phyloP scores from a whole-genome alignment of 2,113 vertebrate genomes.

The Plestiodon gilberti region DNA sequence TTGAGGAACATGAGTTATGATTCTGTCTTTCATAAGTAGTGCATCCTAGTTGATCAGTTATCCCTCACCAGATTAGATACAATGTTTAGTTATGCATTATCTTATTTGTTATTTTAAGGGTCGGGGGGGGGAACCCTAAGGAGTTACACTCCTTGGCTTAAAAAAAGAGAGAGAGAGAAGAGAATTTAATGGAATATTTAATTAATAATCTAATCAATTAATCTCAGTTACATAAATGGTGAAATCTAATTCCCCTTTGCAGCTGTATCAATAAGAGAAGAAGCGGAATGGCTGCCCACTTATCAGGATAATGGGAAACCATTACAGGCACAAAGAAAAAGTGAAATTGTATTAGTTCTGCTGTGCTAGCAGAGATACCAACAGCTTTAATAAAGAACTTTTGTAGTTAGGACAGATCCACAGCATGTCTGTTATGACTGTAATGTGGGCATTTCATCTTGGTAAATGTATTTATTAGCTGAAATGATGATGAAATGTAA shows the following conservation, averaged over 20 bases:
- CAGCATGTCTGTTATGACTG: constrained; percentile 6
- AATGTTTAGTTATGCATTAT: constrained; percentile 75
- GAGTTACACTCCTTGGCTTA: constrained; percentile 68
- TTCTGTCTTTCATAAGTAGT: constrained; percentile 37
- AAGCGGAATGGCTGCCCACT: constrained; percentile 71
- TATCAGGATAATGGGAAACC: constrained; percentile 68
- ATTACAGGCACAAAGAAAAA: constrained; percentile 70
- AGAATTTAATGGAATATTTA: constrained; percentile 81
- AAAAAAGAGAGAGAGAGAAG: constrained; percentile 50
- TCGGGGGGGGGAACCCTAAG: constrained; percentile 67
- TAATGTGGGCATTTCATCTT: constrained; percentile 34
- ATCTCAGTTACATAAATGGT: constrained; percentile 76
- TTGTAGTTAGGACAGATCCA: constrained; percentile 45
- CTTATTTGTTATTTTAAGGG: constrained; percentile 79
- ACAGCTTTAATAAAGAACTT: constrained; percentile 47
- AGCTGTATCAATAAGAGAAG: constrained; percentile 71
- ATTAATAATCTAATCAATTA: constrained; percentile 87
- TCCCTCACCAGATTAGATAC: constrained; percentile 71
- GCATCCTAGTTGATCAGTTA: constrained; percentile 68
- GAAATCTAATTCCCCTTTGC: constrained; percentile 77
- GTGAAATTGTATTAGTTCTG: constrained; percentile 67
- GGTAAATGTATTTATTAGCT: constrained; percentile 27
- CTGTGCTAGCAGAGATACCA: constrained; percentile 50
- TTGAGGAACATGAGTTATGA: constrained; percentile 43
- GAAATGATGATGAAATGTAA: constrained; percentile 9